phyloP scores from a whole-genome alignment of 2,888 invertebrate genomes.

The Xestia sexstrigata region DNA sequence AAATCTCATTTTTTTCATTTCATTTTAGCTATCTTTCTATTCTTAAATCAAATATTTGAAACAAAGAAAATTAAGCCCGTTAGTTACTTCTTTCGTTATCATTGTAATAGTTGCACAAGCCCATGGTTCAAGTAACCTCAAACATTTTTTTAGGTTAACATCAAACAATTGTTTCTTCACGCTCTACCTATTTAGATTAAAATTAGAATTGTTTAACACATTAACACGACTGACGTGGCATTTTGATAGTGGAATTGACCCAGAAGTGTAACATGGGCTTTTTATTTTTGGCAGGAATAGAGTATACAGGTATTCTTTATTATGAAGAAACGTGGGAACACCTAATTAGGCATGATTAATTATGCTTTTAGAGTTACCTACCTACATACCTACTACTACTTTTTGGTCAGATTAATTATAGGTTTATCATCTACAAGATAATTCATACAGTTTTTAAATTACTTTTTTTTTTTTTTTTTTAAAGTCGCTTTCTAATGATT shows the following conservation, averaged over 20 bases:
- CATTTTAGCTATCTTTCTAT: not conserved
- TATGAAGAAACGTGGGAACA: not conserved
- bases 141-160: conserved; percentile 61
- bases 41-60: not conserved
- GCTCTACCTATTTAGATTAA: conserved; percentile 68
- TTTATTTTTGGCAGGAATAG: conserved; percentile 41
- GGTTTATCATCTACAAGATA: not conserved
- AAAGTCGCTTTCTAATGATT: fast-evolving
- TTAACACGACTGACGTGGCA: conserved; percentile 65
- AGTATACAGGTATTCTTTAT: conserved; percentile 1
- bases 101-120: conserved; percentile 59
- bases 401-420: not conserved
- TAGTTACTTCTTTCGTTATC: conserved; percentile 50
- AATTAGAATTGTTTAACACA: conserved; percentile 71
- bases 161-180: conserved; percentile 70
- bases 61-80: conserved; percentile 11
- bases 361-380: not conserved
- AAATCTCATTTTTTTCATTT: not conserved
- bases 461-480: not conserved
- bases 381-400: too few species aligned
- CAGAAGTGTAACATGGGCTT: conserved; percentile 46
- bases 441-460: not conserved
- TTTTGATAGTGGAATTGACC: conserved; percentile 64
- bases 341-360: conserved; percentile 12
- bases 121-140: conserved; percentile 57